phyloP scores from a whole-genome alignment of 2,888 invertebrate species.

The Onthophagus sagittarius region DNA sequence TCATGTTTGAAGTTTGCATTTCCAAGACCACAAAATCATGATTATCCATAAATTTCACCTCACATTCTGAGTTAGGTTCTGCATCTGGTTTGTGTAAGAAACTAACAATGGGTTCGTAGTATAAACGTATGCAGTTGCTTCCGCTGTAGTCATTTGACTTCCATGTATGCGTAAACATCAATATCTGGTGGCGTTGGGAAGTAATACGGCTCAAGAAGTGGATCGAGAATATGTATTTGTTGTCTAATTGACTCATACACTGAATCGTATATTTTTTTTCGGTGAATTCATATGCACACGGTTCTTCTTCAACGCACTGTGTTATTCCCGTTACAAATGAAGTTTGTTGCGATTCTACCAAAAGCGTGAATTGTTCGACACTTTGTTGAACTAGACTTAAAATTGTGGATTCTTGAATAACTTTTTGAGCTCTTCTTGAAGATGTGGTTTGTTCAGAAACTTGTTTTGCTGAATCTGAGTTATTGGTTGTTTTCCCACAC shows the following conservation, averaged over 20 bases:
- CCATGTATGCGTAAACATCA: not conserved
- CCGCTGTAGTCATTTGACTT: not conserved
- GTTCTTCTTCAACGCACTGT: too few relatives aligned
- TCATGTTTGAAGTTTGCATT: not conserved
- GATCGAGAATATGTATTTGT: not conserved
- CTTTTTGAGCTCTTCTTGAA: too few relatives aligned
- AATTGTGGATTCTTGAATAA: too few relatives aligned
- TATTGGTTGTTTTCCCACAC: too few relatives aligned
- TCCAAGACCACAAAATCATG: not conserved
- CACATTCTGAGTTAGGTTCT: not conserved
- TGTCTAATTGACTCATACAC: not conserved
- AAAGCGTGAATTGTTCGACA: too few relatives aligned
- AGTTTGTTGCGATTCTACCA: too few relatives aligned
- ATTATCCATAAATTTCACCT: not conserved
- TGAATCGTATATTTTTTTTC: not conserved
- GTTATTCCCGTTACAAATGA: too few relatives aligned
- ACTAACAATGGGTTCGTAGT: not conserved
- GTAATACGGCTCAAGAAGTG: not conserved
- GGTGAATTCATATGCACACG: not conserved
- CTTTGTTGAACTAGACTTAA: too few relatives aligned
- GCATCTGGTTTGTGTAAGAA: not conserved
- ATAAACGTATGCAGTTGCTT: not conserved
- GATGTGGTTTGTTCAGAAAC: too few relatives aligned
- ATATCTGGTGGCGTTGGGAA: not conserved
- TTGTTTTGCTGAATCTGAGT: too few relatives aligned